These are phyloP conservation scores for Machimus atricapillus DNA, from an alignment of 2,888 invertebrate genomes.

Conservation along the genomic window DNA sequence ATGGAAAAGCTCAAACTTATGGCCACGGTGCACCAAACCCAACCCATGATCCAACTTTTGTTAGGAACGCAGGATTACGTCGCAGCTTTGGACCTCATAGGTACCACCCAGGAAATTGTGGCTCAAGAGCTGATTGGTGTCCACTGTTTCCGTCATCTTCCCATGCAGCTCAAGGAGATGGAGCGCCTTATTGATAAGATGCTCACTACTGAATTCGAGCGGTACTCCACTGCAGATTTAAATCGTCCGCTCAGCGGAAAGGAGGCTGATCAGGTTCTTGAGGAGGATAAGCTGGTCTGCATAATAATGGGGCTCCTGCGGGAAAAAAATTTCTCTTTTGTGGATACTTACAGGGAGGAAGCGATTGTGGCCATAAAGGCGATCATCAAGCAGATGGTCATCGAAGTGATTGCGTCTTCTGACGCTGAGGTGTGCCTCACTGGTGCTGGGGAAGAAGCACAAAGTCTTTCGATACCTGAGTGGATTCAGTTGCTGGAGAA, in stretches of 20 bases:
- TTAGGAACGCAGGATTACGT: constrained; percentile 96
- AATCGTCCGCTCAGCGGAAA: constrained; percentile 77
- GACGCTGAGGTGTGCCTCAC: constrained; percentile 67
- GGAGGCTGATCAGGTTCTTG: constrained; percentile 66
- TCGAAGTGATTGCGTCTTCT: constrained; percentile 73
- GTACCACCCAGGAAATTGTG: constrained; percentile 94
- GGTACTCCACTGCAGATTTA: constrained; percentile 89
- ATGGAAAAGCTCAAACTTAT: constrained; percentile 85
- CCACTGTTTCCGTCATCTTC: constrained; percentile 93
- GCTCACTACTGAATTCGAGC: constrained; percentile 93
- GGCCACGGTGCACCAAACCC: constrained; percentile 96
- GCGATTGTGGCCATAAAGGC: constrained; percentile 88
- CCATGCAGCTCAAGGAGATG: constrained; percentile 95
- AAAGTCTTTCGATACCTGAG: constrained; percentile 70
- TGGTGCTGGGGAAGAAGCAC: constrained; percentile 63
- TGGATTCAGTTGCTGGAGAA: constrained; percentile 74
- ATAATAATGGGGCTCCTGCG: constrained; percentile 90
- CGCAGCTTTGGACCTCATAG: constrained; percentile 94
- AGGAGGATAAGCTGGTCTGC: constrained; percentile 85
- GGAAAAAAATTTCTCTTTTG: constrained; percentile 85
- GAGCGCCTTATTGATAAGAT: constrained; percentile 95
- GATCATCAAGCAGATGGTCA: constrained; percentile 85
- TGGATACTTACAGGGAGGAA: constrained; percentile 87
- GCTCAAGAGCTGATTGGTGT: constrained; percentile 89
- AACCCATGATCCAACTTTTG: constrained; percentile 93